Conservation (phyloP, 2,888 invertebrate species). For the Eudasyphora cyanicolor region DNA sequence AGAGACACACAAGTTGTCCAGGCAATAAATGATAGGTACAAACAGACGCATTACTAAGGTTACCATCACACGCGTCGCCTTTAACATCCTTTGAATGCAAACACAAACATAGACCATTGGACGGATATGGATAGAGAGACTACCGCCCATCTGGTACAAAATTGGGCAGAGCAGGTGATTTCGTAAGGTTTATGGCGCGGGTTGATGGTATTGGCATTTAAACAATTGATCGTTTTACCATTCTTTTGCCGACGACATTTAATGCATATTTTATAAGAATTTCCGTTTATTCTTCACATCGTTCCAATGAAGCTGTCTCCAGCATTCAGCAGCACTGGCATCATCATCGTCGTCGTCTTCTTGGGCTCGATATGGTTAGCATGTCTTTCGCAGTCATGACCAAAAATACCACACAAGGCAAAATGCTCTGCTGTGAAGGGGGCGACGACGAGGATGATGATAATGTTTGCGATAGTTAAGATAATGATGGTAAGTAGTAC, state of each 20-base stretch:
- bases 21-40: background rate
- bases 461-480: background rate
- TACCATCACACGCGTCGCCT: background rate
- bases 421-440: too few relatives aligned
- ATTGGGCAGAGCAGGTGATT: too few relatives aligned
- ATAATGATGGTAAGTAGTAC: background rate
- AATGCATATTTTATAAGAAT: constrained; percentile 60
- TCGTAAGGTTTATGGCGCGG: background rate
- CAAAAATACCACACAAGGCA: background rate
- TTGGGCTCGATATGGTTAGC: background rate
- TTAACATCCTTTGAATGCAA: background rate
- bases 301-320: background rate
- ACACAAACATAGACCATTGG: background rate
- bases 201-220: constrained; percentile 43
- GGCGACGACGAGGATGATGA: constrained; percentile 9
- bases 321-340: background rate
- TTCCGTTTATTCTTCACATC: constrained; percentile 25
- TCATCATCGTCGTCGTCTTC: background rate
- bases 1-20: background rate
- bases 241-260: constrained; percentile 52
- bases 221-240: constrained; percentile 55
- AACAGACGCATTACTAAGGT: background rate
- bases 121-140: background rate
- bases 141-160: too few relatives aligned
- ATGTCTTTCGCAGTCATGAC: background rate